A percentile compares a stretch with the other conserved stretches of the same genome.
phyloP scores from a whole-genome alignment of 2,888 invertebrate genomes.

The Mystacides longicornis region DNA sequence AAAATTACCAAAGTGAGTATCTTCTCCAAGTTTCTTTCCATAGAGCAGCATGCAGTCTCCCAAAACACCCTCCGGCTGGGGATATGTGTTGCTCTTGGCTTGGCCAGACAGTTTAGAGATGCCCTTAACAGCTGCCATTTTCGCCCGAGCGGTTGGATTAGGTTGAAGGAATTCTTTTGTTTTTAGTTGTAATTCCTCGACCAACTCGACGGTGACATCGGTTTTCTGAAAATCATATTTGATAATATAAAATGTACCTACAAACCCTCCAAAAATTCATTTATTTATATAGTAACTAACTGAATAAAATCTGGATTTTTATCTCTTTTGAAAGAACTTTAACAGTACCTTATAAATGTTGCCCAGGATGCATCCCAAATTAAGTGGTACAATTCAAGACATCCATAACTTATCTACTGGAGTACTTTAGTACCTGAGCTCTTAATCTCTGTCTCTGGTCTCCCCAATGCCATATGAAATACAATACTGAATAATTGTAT shows the following conservation, averaged over 20 bases:
- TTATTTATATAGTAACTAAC: too few relatives aligned
- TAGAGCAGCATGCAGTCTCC: constrained; percentile 96
- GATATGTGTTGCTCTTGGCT: constrained; percentile 94
- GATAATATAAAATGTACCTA: background rate
- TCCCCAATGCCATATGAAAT: too few relatives aligned
- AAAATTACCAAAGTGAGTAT: constrained; percentile 77
- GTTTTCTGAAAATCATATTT: constrained; percentile 81
- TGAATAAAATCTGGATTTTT: too few relatives aligned
- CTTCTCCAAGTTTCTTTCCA: constrained; percentile 93
- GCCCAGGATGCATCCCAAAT: too few relatives aligned
- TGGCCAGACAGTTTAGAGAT: constrained; percentile 96
- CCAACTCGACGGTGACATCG: constrained; percentile 93
- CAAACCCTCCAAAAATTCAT: too few relatives aligned
- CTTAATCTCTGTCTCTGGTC: too few relatives aligned
- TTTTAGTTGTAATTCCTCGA: constrained; percentile 92
- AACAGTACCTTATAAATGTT: too few relatives aligned
- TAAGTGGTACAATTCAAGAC: too few relatives aligned
- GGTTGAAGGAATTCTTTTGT: constrained; percentile 99
- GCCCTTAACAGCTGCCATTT: constrained; percentile 92
- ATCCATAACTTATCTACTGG: too few relatives aligned
- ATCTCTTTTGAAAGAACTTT: too few relatives aligned
- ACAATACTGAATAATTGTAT: too few relatives aligned
- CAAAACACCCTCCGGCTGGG: constrained; percentile 95
- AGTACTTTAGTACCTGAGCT: too few relatives aligned
- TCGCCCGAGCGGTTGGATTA: constrained; percentile 92